A percentile compares a stretch with the other conserved stretches of the same genome.
Evolutionary conservation across 2,113 vertebrate species (phyloP).

Genomic region (Prunella himalayana): DNA sequence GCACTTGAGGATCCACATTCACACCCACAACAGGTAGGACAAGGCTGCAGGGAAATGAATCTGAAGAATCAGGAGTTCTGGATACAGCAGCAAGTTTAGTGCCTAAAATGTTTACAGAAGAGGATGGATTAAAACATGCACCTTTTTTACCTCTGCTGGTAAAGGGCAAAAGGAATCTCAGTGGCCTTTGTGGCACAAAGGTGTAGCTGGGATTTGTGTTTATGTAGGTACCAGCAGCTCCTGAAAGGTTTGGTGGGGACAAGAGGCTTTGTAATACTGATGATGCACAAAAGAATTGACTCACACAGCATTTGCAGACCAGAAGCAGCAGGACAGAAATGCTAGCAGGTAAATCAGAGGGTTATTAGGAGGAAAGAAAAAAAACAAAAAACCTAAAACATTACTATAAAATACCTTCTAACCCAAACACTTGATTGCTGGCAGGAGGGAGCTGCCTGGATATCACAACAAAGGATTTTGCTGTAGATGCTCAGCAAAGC

Average conservation of each 20-base stretch:
- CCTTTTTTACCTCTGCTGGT: neutral
- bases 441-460: neutral
- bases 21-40: neutral
- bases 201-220: neutral
- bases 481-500: neutral
- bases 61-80: neutral
- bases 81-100: neutral
- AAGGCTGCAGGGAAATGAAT: neutral
- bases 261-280: neutral
- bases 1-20: neutral
- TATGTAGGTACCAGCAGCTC: neutral
- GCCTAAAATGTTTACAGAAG: neutral
- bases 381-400: neutral
- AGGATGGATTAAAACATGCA: neutral
- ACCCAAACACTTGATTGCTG: neutral
- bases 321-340: neutral
- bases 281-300: neutral
- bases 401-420: neutral
- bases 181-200: neutral
- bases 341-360: neutral
- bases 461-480: neutral
- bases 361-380: neutral
- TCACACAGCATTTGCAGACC: neutral
- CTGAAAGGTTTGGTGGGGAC: neutral
- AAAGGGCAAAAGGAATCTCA: neutral